A percentile compares a stretch with the other conserved stretches of the same genome.
phyloP scores from a whole-genome alignment of 2,888 invertebrate species.

The Aethes cnicana region DNA sequence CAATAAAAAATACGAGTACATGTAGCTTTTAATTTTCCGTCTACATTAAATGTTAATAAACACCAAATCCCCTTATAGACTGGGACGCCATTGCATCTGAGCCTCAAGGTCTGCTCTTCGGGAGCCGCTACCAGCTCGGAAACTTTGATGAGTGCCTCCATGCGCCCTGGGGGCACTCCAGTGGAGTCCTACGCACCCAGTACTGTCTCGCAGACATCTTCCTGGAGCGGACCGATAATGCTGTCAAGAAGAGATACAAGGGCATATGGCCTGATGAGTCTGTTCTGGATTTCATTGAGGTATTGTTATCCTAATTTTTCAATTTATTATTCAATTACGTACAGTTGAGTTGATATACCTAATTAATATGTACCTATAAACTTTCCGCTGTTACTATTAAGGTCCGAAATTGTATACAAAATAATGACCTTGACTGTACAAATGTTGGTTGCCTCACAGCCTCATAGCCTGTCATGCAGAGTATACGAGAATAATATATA shows the following conservation, averaged over 20 bases:
- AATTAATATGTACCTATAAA: too few species aligned
- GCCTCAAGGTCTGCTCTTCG: constrained; percentile 79
- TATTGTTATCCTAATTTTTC: constrained; percentile 37
- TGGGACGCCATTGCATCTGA: constrained; percentile 84
- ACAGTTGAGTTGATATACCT: too few species aligned
- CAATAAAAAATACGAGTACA: too few species aligned
- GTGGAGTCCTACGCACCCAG: constrained; percentile 61
- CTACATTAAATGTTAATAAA: too few species aligned
- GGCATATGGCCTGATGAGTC: constrained; percentile 64
- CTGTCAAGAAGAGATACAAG: constrained; percentile 45
- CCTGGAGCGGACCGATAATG: constrained; percentile 57
- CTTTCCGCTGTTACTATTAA: constrained; percentile 15
- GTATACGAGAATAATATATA: too few species aligned
- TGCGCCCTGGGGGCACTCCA: constrained; percentile 55
- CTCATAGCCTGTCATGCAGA: too few species aligned
- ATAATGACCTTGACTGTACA: too few species aligned
- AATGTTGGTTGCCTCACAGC: too few species aligned
- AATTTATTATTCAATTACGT: too few species aligned
- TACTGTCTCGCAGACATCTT: constrained; percentile 77
- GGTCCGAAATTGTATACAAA: too few species aligned
- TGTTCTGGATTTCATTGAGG: constrained; percentile 71
- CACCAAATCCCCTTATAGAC: too few species aligned
- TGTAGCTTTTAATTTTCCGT: too few species aligned
- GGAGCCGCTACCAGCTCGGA: constrained; percentile 82
- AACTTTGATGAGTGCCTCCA: constrained; percentile 83